Base-by-base conservation (phyloP, 2,113 vertebrate species). In the Pelodiscus sinensis region DNA sequence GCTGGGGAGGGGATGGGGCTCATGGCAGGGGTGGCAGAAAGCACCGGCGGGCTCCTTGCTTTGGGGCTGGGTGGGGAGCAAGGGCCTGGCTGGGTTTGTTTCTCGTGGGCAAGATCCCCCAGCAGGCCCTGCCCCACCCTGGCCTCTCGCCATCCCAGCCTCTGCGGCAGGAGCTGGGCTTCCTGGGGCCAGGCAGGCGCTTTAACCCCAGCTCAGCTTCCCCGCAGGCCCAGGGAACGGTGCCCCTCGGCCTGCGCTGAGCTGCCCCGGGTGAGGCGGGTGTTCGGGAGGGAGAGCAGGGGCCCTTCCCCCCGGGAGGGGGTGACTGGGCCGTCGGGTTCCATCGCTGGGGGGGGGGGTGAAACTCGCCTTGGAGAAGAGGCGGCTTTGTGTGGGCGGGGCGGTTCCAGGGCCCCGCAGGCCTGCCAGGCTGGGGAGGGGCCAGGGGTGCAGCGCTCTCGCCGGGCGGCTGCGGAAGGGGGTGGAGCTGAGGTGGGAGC, bases 31-130 rank as follows among this genome's bases (percentile, higher is more conserved):
- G 86, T 81, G 9, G n/a, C 18, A 35, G 65, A 18, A 68, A n/a
- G 65, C n/a, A 3, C 18, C 4, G 18, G 65, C 65, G 4, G 2
- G 65, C 16, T 1, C 16, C 11, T 18, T 4, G 31, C 8, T 4
- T 18, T 15, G 6, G 62, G 62, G 62, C 31, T 35, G 38, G 38
- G 4, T 44, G 38, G 38, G 38, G 83, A 73, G 54, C 84, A 44
- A 91, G 77, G 91, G 85, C 89, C 87, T 2, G 24, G 85, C 85
- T 8, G 77, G 93, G 93, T 92, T 92, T 92, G 2, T 80, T 4
- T 57, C 65, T 19, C 54, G 8, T 25, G 77, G 56, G 38, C 0
- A 1, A 85, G 52, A 85, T 31, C 51, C 56, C 83, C 78, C 77
- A 1, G 73, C 77, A 1, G 31, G 84, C 86, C 19, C 84, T 27